phyloP scores from a whole-genome alignment of 2,888 invertebrate genomes.

The Drosophila colorata region DNA sequence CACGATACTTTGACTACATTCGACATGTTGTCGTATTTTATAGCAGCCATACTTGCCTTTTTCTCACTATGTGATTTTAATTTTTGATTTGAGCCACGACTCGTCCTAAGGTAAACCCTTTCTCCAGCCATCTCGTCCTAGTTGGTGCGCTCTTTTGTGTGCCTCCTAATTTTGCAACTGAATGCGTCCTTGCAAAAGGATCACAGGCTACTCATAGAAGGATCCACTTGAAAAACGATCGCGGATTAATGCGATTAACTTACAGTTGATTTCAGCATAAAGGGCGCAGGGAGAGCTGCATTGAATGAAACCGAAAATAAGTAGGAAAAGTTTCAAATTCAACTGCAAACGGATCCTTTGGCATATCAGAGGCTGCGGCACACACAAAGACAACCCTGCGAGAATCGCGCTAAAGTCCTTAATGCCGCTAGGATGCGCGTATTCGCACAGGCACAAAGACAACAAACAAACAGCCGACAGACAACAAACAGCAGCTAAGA shows the following conservation, averaged over 20 bases:
- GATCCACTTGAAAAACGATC: conserved; percentile 77
- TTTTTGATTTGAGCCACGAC: conserved; percentile 21
- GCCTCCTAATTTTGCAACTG: conserved; percentile 58
- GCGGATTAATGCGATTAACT: conserved; percentile 82
- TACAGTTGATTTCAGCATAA: conserved; percentile 80
- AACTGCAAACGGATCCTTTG: conserved; percentile 49
- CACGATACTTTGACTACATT: conserved; percentile 33
- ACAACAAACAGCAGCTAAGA: conserved; percentile 68
- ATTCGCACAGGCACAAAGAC: conserved; percentile 53
- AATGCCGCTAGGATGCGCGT: conserved; percentile 74
- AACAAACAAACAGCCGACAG: conserved; percentile 70
- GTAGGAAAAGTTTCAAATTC: conserved; percentile 71
- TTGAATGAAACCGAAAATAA: conserved; percentile 41
- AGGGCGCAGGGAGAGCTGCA: conserved; percentile 33
- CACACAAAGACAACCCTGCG: conserved; percentile 46
- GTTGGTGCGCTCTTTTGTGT: conserved; percentile 43
- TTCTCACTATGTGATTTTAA: background rate
- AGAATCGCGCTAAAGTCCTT: conserved; percentile 81
- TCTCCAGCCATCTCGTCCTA: background rate
- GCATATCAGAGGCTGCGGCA: conserved; percentile 26
- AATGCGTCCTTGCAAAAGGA: conserved; percentile 57
- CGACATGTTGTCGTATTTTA: conserved; percentile 13
- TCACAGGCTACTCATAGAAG: conserved; percentile 16
- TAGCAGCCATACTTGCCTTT: background rate
- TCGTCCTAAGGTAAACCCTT: background rate